phyloP scores from a whole-genome alignment of 1,140 invertebrate genomes.

The Ooceraea biroi region DNA sequence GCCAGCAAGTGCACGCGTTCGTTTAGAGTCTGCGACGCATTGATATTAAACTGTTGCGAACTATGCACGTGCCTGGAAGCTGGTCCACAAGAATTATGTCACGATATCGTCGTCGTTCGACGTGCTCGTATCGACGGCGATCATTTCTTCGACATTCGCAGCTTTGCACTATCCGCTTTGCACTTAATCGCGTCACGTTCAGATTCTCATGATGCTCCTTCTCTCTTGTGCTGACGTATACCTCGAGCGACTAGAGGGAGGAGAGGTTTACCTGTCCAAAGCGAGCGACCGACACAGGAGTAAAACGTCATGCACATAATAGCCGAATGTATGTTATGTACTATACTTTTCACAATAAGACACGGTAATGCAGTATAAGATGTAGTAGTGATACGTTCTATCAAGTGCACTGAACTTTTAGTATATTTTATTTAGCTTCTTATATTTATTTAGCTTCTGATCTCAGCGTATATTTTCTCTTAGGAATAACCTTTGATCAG shows the following conservation, averaged over 20 bases:
- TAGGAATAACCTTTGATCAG: no score
- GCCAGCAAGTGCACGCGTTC: background rate
- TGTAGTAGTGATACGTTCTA: background rate
- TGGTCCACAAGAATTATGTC: constrained; percentile 30
- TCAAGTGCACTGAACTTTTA: no score
- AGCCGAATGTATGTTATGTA: background rate
- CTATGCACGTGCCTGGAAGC: background rate
- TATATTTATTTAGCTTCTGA: no score
- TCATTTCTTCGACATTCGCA: constrained; percentile 20
- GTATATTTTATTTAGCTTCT: no score
- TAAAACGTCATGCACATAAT: background rate
- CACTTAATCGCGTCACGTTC: constrained; percentile 33
- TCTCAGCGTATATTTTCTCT: no score
- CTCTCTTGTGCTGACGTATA: constrained; percentile 5
- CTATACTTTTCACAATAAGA: background rate
- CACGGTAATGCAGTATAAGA: background rate
- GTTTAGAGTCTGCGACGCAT: background rate
- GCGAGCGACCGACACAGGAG: no score
- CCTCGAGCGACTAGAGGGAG: background rate
- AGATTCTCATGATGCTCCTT: background rate
- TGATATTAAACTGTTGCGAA: background rate
- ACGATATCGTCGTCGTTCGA: background rate
- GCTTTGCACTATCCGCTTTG: background rate
- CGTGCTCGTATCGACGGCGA: constrained; percentile 31
- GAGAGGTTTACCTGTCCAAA: no score